Evolutionary conservation across 2,888 invertebrate species (phyloP).

Genomic region (Campopleginae sp.): DNA sequence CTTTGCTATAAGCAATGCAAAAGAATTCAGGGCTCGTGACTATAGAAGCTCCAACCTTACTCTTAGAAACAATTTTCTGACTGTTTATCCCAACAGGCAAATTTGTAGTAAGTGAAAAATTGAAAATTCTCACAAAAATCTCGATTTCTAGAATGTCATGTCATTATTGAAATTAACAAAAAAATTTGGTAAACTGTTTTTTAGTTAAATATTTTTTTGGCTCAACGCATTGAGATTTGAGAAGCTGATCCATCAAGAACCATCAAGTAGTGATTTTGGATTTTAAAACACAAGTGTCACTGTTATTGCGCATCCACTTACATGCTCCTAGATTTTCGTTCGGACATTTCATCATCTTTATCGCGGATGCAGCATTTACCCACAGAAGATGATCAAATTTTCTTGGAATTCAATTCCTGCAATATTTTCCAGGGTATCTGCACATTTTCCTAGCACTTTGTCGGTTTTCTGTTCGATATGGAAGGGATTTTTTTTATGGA

Average conservation of each 20-base stretch:
- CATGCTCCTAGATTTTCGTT: slow-evolving; percentile 60
- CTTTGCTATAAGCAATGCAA: background rate
- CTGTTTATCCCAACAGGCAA: background rate
- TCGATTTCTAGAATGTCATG: background rate
- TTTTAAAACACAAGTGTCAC: background rate
- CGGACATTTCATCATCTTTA: slow-evolving; percentile 68
- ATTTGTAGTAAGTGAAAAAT: too few species aligned
- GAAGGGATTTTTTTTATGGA: background rate
- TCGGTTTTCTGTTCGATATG: background rate
- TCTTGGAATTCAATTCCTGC: background rate
- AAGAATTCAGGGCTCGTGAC: background rate
- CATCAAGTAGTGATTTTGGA: background rate
- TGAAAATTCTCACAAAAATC: background rate
- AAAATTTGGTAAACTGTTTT: background rate
- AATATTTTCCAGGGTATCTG: background rate
- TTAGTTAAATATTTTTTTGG: background rate
- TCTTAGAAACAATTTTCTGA: background rate
- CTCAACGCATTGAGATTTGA: background rate
- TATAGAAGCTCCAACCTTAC: background rate
- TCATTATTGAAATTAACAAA: background rate
- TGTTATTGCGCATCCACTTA: slow-evolving; percentile 31
- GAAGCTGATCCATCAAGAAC: background rate
- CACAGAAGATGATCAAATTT: background rate
- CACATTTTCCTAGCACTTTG: background rate
- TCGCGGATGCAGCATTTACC: slow-evolving; percentile 15